A percentile compares a stretch with the other conserved stretches of the same genome.
Evolutionary conservation across 2,797 vertebrate species (phyloP).

Genomic region (Tadarida brasiliensis): DNA sequence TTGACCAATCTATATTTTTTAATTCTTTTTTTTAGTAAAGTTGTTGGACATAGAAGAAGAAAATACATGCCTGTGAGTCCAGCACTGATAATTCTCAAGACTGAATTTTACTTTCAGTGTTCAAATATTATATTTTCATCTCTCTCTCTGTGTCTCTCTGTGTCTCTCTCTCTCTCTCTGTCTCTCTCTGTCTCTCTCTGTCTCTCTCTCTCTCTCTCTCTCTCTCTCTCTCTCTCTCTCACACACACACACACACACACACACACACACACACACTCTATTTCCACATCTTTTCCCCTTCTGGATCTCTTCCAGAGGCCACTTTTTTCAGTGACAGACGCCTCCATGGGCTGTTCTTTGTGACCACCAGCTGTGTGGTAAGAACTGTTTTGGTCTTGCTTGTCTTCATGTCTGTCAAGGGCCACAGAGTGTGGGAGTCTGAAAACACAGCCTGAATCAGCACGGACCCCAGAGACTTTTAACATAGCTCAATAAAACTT

Average conservation of each 20-base stretch:
- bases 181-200: no score
- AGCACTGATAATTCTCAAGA: not conserved
- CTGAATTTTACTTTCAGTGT: slow-evolving; percentile 6
- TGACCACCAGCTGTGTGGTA: slow-evolving; percentile 3
- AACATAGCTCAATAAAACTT: slow-evolving; percentile 60
- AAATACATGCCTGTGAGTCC: not conserved
- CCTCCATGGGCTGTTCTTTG: not conserved
- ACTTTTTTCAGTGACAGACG: slow-evolving; percentile 35
- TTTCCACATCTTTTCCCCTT: slow-evolving; percentile 12
- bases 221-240: not conserved
- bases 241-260: not conserved
- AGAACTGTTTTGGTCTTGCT: slow-evolving; percentile 54
- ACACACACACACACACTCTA: not conserved
- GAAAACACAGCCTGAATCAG: not conserved
- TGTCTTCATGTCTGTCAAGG: slow-evolving; percentile 66
- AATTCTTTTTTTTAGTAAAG: slow-evolving; percentile 25
- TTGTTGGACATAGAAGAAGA: not conserved
- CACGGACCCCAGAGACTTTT: not conserved
- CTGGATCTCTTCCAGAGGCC: slow-evolving; percentile 40
- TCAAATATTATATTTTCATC: not conserved
- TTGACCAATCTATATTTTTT: not conserved
- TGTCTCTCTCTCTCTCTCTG: not conserved
- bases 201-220: not conserved
- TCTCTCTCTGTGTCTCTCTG: not conserved
- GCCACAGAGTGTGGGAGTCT: not conserved